Percentiles rank a stretch among this genome's conserved stretches.
These are phyloP conservation scores for Morphnarchus princeps DNA, from an alignment of 2,113 vertebrate genomes.

Conservation along the genomic window DNA sequence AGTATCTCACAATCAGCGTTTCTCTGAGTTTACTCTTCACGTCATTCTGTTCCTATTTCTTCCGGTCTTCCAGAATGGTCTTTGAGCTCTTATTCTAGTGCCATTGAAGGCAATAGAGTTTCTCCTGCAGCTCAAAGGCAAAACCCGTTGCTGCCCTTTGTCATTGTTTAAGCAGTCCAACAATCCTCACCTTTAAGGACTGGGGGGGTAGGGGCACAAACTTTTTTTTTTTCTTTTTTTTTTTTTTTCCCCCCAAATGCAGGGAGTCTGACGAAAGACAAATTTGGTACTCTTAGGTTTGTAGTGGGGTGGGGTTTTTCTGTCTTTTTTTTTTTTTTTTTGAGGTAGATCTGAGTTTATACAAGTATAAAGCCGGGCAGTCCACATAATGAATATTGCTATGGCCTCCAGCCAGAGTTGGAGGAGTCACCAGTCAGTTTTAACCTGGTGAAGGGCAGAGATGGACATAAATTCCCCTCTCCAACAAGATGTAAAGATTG, in stretches of 20 bases:
- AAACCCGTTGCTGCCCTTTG: neutral
- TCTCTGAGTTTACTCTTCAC: neutral
- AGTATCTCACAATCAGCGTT: neutral
- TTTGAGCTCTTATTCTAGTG: neutral
- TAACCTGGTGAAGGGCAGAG: neutral
- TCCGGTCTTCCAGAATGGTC: neutral
- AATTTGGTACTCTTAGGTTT: neutral
- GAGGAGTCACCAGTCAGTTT: neutral
- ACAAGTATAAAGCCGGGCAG: neutral
- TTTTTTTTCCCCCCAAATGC: neutral
- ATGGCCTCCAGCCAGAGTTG: neutral
- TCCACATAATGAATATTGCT: neutral
- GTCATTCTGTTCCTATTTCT: neutral
- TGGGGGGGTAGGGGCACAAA: accelerated
- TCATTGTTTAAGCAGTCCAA: neutral
- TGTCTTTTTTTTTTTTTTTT: neutral
- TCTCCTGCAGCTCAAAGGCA: neutral
- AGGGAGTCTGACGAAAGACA: neutral
- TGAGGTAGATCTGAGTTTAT: neutral
- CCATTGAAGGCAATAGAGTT: neutral
- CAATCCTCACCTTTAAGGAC: neutral
- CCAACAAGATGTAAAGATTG: neutral
- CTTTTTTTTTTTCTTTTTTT: neutral
- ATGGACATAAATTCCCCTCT: neutral
- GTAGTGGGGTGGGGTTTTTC: too few species aligned